A percentile compares a stretch with the other conserved stretches of the same genome.
These are phyloP conservation scores for Tiphia femorata DNA, from an alignment of 2,888 invertebrate species.

Conservation along the genomic window DNA sequence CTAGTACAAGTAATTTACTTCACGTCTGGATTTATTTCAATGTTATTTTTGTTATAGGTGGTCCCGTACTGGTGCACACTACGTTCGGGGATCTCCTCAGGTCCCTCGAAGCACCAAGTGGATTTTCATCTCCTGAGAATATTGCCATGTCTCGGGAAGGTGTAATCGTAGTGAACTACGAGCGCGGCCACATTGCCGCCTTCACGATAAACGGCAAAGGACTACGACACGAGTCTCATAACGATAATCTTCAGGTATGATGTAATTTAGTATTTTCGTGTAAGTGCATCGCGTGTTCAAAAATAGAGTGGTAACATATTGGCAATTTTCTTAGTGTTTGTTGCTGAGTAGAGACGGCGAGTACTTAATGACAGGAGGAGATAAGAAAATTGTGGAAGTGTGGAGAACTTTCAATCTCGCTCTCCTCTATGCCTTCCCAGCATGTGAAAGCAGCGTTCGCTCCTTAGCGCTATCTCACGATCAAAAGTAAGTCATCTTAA, in stretches of 20 bases:
- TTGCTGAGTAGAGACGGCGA: conserved; percentile 97
- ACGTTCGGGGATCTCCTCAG: conserved; percentile 96
- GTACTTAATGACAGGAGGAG: conserved; percentile 97
- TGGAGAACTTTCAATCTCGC: conserved; percentile 98
- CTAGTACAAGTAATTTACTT: background rate
- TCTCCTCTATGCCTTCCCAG: conserved; percentile 97
- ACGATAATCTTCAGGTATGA: conserved; percentile 91
- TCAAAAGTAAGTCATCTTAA: conserved; percentile 85
- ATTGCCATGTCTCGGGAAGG: conserved; percentile 97
- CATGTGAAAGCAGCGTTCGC: conserved; percentile 94
- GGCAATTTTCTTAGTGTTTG: conserved; percentile 80
- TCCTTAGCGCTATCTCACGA: conserved; percentile 97
- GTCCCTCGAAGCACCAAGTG: conserved; percentile 86
- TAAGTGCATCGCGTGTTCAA: background rate
- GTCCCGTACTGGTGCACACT: conserved; percentile 97
- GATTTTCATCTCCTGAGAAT: conserved; percentile 84
- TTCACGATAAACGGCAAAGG: conserved; percentile 95
- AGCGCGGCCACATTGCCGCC: conserved; percentile 91
- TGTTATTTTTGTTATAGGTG: conserved; percentile 72
- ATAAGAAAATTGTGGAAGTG: conserved; percentile 97
- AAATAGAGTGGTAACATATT: background rate
- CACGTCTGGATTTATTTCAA: background rate
- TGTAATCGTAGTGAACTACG: conserved; percentile 94
- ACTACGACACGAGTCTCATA: conserved; percentile 90
- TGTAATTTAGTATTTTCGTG: background rate